Base-by-base conservation (phyloP, 2,797 vertebrate species). In the Hyperoplus lanceolatus region DNA sequence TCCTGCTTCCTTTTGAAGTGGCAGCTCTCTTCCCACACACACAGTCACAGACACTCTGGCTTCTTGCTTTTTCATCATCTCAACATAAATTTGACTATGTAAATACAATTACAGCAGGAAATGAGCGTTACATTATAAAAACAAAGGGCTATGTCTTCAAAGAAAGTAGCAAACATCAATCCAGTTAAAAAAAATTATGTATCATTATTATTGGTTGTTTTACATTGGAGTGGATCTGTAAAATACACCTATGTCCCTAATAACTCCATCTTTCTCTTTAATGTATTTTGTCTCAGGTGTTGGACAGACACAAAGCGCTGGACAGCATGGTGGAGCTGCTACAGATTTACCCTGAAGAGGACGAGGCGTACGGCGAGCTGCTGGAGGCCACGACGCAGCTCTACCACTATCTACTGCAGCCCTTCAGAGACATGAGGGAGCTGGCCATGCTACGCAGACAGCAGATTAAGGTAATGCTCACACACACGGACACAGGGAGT, bases 361-460 rank as follows among this genome's bases (percentile, higher is more conserved):
- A 99, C 62, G 95, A 97, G 87, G 97, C 95, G 1, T 97, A 97
- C 36, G 94, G 93, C 29, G 96, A 94, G 50, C 95, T 99, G 81
- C 96, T 97, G 85, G 97, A 99, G 94, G 97, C 97, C 0, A 98
- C 97, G 1, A 99, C 96, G 0, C 97, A 98, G 85, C 96, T 99
- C 13, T 99, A 99, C 89, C 98, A 99, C 92, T 99, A 98, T 87
- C 93, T 99, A 82, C 95, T 99, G 2, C 98, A 99, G 86, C 98
- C 98, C 3, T 99, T 99, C 91, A 95, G 98, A 90, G 98, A 99
- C 94, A 99, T 99, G 97, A 95, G 98, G 80, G 98, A 99, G 53
- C 95, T 99, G 79, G 98, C 98, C 0, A 99, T 98, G 97, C 90
- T 99, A 73, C 94, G 97, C 77, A 94, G 97, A 84, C 98, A 99